Base-by-base conservation (phyloP, 2,888 invertebrate species). In the Spodoptera exigua region DNA sequence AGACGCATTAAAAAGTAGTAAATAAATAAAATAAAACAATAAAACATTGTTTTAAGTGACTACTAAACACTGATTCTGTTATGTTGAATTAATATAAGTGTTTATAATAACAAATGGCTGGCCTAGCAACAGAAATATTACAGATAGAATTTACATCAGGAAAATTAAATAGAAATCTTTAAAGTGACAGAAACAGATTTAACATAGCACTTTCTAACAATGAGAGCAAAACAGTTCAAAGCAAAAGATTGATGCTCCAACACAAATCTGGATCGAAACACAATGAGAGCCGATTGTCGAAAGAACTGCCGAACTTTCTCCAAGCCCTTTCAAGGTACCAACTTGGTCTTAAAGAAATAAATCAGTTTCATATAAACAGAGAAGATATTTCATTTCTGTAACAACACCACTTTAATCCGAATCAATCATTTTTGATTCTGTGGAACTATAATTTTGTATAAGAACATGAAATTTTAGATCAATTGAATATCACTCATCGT, bases 251-350 rank as follows among this genome's bases (percentile, higher is more conserved):
- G 87, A 89, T 88, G 85, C 76, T 81, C 80, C 65, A 74, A 84
- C 74, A 86, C 82, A 83, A 89, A 90, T 90, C 77, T 87, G 86
- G 85, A 89, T 88, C 87, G 74, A 69, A 80, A 78, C 74, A 91
- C 88, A 89, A 91, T 86, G 78, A 81, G 65, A 73, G 79, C 82
- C 85, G 81, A 87, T 89, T 89, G 86, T 85, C 84, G 85, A 89
- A 90, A 88, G 87, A 87, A 84, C 82, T 79, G 78, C 81, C 80
- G 61, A 82, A 90, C 93, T 93, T 93, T 93, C 93, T 85, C 92
- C 86, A 69, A 88, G 91, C 92, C 93, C 92, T 93, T 88, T 79
- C 71, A 68, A 67, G 48, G 48, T 70, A 70, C 65, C 70, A 35
- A 53, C 51, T 36, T 75, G 70, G 78, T 76, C 74, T 81, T 72